These are phyloP conservation scores for Leontopithecus rosalia DNA, from an alignment of 2,797 vertebrate species.

Conservation along the genomic window DNA sequence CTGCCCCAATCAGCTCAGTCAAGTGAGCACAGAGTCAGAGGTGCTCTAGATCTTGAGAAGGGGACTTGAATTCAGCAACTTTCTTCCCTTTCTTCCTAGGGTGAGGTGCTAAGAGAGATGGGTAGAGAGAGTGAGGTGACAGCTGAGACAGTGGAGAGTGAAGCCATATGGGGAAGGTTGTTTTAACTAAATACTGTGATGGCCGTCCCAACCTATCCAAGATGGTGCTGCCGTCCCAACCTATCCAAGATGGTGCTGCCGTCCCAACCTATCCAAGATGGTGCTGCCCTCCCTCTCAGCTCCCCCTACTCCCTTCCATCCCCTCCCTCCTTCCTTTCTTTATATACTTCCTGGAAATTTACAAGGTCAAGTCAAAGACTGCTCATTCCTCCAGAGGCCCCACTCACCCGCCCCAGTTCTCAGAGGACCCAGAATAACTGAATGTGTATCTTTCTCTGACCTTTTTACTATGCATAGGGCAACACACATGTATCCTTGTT, in stretches of 20 bases:
- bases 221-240: background rate
- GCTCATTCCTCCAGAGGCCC: background rate
- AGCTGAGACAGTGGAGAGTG: background rate
- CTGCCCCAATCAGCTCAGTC: background rate
- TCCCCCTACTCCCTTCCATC: accelerated
- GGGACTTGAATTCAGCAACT: background rate
- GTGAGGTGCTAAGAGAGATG: background rate
- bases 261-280: no score
- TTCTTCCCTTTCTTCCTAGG: background rate
- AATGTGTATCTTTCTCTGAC: background rate
- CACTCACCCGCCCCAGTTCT: background rate
- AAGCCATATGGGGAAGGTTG: background rate
- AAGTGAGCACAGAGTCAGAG: background rate
- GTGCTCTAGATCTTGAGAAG: background rate
- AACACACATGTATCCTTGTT: background rate
- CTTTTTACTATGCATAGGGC: background rate
- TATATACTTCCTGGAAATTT: background rate
- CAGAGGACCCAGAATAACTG: background rate
- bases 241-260: no score
- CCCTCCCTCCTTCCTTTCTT: background rate
- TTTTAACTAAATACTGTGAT: background rate
- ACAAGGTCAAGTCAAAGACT: background rate
- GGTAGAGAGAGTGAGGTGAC: background rate
- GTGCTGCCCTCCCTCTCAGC: background rate
- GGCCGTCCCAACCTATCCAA: accelerated